phyloP scores from a whole-genome alignment of 2,888 invertebrate species.

The Tetragonula carbonaria region DNA sequence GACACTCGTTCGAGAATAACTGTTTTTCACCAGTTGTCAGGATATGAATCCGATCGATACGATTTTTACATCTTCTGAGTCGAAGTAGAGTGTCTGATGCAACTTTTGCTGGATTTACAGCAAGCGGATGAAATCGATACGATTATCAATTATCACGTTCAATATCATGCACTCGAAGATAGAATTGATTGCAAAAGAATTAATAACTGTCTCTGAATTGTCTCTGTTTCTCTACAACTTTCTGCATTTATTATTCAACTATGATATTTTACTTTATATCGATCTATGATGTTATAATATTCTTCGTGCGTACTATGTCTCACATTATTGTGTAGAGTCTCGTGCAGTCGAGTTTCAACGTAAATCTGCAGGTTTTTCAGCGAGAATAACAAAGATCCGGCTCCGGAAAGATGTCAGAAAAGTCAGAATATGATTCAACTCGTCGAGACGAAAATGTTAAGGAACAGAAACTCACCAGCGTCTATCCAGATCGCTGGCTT shows the following conservation, averaged over 20 bases:
- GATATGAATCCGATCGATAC: background rate
- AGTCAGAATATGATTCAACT: background rate
- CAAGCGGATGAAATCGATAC: background rate
- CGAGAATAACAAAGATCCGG: slow-evolving; percentile 31
- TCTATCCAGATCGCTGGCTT: slow-evolving; percentile 93
- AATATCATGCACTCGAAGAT: background rate
- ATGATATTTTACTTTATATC: background rate
- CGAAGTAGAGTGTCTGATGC: slow-evolving; percentile 18
- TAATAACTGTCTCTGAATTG: background rate
- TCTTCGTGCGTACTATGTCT: background rate
- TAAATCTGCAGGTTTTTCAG: slow-evolving; percentile 8
- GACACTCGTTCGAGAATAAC: background rate
- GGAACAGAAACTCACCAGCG: slow-evolving; percentile 85
- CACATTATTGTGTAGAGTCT: slow-evolving; percentile 12
- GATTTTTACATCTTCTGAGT: background rate
- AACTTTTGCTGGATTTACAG: background rate
- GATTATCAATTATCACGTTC: background rate
- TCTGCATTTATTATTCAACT: background rate
- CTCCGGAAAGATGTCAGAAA: background rate
- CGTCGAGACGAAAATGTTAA: slow-evolving; percentile 1
- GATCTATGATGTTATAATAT: background rate
- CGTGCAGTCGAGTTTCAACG: background rate
- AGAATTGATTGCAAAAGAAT: background rate
- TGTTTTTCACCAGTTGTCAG: background rate
- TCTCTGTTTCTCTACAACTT: background rate